Conservation (phyloP, 2,888 invertebrate genomes). For the Lobophora halterata region DNA sequence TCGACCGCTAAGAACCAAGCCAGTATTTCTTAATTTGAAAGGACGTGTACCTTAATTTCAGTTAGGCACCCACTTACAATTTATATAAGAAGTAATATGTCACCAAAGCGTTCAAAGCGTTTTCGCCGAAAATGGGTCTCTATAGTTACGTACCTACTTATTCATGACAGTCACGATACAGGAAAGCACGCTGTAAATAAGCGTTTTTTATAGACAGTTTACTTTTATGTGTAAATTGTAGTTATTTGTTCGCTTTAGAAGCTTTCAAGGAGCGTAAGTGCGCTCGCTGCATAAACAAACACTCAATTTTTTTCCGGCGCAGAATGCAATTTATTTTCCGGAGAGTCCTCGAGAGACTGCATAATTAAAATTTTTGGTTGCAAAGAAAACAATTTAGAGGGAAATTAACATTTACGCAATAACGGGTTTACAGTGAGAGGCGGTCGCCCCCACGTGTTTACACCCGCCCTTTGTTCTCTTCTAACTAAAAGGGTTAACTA, state of each 20-base stretch:
- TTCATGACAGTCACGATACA: constrained; percentile 14
- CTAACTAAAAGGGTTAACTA: constrained; percentile 66
- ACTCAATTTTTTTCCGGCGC: constrained; percentile 22
- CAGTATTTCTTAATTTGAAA: constrained; percentile 55
- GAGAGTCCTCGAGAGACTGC: constrained; percentile 37
- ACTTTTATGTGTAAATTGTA: constrained; percentile 19
- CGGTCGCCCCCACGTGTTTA: constrained; percentile 42
- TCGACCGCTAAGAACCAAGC: constrained; percentile 43
- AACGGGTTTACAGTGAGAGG: constrained; percentile 38
- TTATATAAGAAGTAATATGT: constrained; percentile 15
- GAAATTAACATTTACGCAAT: constrained; percentile 55
- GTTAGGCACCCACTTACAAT: too few species aligned
- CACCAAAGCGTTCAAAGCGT: constrained; percentile 18
- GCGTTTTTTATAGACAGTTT: constrained; percentile 20
- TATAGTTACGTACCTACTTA: constrained; percentile 20
- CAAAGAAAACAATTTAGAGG: constrained; percentile 49
- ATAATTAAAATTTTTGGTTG: constrained; percentile 45
- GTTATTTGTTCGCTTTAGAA: constrained; percentile 20
- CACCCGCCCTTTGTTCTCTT: constrained; percentile 56
- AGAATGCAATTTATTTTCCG: constrained; percentile 40
- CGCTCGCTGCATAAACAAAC: constrained; percentile 28
- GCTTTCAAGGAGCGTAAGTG: constrained; percentile 17
- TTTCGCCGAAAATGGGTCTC: constrained; percentile 10
- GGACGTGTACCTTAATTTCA: constrained; percentile 17
- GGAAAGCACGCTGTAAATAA: constrained; percentile 14